Evolutionary conservation across 2,888 invertebrate species (phyloP), one percentile per base, ranked within the genome.

Genomic region (Selenia dentaria): DNA sequence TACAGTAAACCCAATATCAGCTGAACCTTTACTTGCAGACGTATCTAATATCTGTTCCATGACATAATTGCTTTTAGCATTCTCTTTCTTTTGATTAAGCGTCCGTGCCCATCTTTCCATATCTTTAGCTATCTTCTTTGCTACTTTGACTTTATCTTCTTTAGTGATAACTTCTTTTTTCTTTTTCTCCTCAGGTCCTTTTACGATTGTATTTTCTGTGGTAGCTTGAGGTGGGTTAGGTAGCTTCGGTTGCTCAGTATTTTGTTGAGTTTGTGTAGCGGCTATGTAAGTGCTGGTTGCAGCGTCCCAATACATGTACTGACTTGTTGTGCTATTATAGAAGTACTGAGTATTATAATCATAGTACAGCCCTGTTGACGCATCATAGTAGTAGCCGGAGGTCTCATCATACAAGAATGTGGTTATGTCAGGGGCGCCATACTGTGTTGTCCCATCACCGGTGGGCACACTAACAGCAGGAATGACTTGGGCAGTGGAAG

Each of bases 281-380:
- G 92, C 85, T 12, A 92, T 79, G 61, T 95, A 95, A 0, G 94
- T 94, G 47, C 91, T 91, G 26, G 91, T 93, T 0, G 94, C 92
- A 0, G 94, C 93, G 84, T 99, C 98, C 98, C 98, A 99, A 74
- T 98, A 99, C 72, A 99, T 93, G 82, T 98, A 99, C 71, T 97
- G 95, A 59, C 95, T 96, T 0, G 95, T 95, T 60, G 96, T 95
- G 63, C 96, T 95, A 79, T 99, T 99, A 88, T 96, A 99, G 82
- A 98, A 99, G 83, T 99, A 99, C 72, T 96, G 97, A 1, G 98
- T 97, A 63, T 94, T 96, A 0, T 98, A 95, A 90, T 99, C 99
- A 78, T 99, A 99, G 82, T 99, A 99, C 9, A 99, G 92, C 0
- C 97, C 97, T 0, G 99, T 98, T 1, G 92, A 90, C 0, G 97